These are phyloP conservation scores for Oligia strigilis DNA, from an alignment of 2,888 invertebrate species.

Conservation along the genomic window DNA sequence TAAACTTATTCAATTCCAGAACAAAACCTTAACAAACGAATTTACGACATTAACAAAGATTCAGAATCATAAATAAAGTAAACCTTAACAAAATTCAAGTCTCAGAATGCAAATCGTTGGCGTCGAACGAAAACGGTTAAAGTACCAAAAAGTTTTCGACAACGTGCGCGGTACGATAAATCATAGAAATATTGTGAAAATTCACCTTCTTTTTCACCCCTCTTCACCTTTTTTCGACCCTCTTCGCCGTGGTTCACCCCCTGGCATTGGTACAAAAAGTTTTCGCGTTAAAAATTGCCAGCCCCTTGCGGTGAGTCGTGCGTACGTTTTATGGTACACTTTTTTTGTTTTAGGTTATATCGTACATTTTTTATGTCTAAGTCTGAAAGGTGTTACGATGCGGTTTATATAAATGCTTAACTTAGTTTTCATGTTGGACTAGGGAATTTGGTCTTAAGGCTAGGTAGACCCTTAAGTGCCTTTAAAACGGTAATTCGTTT, in stretches of 20 bases:
- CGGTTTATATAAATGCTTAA: conserved; percentile 49
- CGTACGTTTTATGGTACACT: conserved; percentile 58
- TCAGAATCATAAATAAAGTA: conserved; percentile 43
- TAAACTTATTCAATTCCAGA: conserved; percentile 26
- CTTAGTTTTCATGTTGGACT: conserved; percentile 29
- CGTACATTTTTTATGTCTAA: conserved; percentile 44
- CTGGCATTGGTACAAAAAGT: conserved; percentile 67
- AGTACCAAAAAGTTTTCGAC: conserved; percentile 71
- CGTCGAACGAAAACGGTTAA: conserved; percentile 67
- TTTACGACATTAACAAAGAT: conserved; percentile 46
- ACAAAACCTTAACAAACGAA: conserved; percentile 37
- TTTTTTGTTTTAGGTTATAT: conserved; percentile 60
- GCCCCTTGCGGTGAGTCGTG: conserved; percentile 73
- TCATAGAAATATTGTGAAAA: conserved; percentile 81
- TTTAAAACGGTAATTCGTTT: conserved; percentile 21
- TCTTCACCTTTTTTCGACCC: conserved; percentile 67
- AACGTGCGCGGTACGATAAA: conserved; percentile 75
- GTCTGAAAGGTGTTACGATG: conserved; percentile 32
- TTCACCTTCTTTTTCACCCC: conserved; percentile 71
- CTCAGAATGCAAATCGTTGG: conserved; percentile 70
- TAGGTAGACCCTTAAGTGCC: conserved; percentile 6
- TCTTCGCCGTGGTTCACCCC: conserved; percentile 35
- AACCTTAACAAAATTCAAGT: conserved; percentile 57
- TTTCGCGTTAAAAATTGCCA: conserved; percentile 80
- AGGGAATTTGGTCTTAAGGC: conserved; percentile 11